Evolutionary conservation across 2,888 invertebrate genomes (phyloP).

Genomic region (Bugulina stolonifera): DNA sequence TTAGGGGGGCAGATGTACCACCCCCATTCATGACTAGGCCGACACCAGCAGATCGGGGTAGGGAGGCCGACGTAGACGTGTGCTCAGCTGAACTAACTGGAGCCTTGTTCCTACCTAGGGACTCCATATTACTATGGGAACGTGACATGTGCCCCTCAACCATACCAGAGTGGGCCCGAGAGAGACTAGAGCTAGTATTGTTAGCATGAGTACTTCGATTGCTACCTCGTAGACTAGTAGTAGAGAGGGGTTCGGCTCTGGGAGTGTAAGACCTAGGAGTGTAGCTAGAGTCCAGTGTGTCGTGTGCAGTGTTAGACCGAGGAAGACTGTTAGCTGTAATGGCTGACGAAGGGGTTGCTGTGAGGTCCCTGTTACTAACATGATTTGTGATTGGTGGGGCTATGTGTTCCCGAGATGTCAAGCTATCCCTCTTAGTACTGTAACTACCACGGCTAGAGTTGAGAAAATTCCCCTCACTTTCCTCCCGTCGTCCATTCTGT

Average conservation of each 20-base stretch:
- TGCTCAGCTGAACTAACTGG: not conserved
- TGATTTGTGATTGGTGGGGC: not conserved
- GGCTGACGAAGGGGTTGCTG: conserved; percentile 8
- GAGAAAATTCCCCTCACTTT: conserved; percentile 1
- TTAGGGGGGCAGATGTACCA: not conserved
- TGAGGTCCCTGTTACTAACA: conserved; percentile 14
- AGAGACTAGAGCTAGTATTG: conserved; percentile 13
- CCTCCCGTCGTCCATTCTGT: not conserved
- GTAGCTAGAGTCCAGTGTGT: not conserved
- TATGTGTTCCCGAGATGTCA: conserved; percentile 23
- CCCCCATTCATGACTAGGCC: conserved; percentile 10
- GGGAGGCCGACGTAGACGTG: not conserved
- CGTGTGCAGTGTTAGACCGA: not conserved
- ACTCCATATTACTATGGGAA: conserved; percentile 3
- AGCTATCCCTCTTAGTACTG: conserved; percentile 26
- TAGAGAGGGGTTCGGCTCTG: not conserved
- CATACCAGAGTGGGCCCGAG: not conserved
- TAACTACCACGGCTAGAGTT: conserved; percentile 25
- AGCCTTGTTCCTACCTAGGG: not conserved
- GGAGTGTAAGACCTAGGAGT: conserved; percentile 23
- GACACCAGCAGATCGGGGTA: not conserved
- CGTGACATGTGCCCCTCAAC: not conserved
- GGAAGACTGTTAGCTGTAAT: conserved; percentile 21
- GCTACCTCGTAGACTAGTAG: not conserved
- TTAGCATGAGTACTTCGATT: not conserved